Evolutionary conservation across 2,113 vertebrate species (phyloP), one percentile per base, ranked within the genome.

Genomic region (Gulo gulo): DNA sequence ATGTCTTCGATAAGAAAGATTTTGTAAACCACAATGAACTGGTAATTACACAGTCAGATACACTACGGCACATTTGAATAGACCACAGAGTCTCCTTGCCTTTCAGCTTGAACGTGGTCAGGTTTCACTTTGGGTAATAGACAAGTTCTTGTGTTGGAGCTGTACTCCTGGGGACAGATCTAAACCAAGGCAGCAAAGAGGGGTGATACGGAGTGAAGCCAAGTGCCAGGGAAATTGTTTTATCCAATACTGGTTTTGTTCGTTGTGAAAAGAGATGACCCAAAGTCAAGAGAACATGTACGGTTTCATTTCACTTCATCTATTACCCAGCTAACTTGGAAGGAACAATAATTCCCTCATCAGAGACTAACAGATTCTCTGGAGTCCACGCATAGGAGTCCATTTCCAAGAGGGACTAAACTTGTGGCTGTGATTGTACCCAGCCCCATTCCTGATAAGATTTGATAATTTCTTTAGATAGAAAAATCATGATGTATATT

Each of bases 1-100:
- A 47, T 1, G 12, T 65, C 95, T 97, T 87, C 83, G 52, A 20
- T 55, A 73, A 94, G 90, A 97, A 97, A 81, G 73, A 65, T 97
- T 96, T 74, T 97, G 81, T 55, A 97, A 98, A 96, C 95, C 91
- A 50, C 97, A 95, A 34, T 80, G 83, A 97, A 76, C n/a, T 96
- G 47, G 73, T 78, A 88, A 96, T 98, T 97, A 87, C 4, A 59
- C 69, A 91, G 81, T 88, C 73, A 97, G 81, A 24, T 74, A 79
- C 39, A 26, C 84, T 79, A 67, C 78, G 91, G 73, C 21, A 80
- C 39, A 13, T 42, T 96, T 97, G 96, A 95, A 88, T 50, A 92
- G 95, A 61, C 78, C 61, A 0, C 8, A 31, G 3, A 55, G 42
- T 6, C 82, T 24, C 14, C 16, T 1, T 24, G 47, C 73, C 36